Base-by-base conservation (phyloP, 2,888 invertebrate genomes). In the Athalia rosae region DNA sequence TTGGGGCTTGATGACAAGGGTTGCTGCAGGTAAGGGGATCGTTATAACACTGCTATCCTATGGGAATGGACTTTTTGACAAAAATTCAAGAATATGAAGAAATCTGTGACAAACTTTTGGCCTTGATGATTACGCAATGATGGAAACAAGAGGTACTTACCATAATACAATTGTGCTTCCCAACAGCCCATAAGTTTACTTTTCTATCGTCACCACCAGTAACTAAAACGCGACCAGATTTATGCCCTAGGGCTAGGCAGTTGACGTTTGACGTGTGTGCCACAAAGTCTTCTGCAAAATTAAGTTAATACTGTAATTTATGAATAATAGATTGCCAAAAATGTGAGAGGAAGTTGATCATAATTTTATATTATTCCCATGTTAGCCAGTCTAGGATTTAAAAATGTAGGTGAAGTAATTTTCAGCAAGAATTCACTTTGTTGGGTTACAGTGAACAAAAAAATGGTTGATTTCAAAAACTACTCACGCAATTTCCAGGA, bases 151-250 rank as follows among this genome's bases (percentile, higher is more conserved):
- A 8, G 15, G 28, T 76, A 90, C 91, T 89, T 90, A 97, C 97
- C 98, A 99, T 96, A 87, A 99, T 96, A 91, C 98, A 98, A 90
- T 96, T 97, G 86, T 96, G 95, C 88, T 98, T 96, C 58, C 98
- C 98, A 81, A 98, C 96, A 11, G 98, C 97, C 98, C 98, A 99
- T 82, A 99, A 91, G 91, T 99, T 99, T 76, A 99, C 98, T 91
- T 98, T 98, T 89, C 97, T 96, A 91, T 99, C 99, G 89, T 98
- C 98, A 79, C 99, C 98, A 77, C 99, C 99, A 79, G 97, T 97
- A 59, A 96, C 97, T 89, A 98, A 93, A 76, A 98, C 97, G 87
- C 96, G 93, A 82, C 97, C 97, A 74, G 97, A 97, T 90, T 97
- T 97, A 91, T 96, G 96, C 79, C 97, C 97, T 90, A 97, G 92